phyloP scores from a whole-genome alignment of 1,140 invertebrate genomes.

The Globodera rostochiensis region DNA sequence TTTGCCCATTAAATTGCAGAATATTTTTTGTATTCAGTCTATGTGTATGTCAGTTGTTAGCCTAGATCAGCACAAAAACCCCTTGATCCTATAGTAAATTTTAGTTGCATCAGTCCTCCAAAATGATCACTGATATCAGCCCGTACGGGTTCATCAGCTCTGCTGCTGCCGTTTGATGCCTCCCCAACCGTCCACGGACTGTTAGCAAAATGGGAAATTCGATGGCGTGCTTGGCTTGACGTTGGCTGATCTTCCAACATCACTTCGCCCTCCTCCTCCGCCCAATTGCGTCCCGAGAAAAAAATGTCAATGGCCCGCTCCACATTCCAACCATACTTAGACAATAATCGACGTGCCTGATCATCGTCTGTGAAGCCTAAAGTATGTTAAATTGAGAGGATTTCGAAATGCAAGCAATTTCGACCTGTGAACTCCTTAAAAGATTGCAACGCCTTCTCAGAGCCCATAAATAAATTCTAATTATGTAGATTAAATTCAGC shows the following conservation, averaged over 20 bases:
- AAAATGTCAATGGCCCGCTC: slow-evolving; percentile 72
- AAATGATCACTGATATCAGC: too few species aligned
- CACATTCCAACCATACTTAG: slow-evolving; percentile 70
- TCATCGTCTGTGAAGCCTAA: slow-evolving; percentile 66
- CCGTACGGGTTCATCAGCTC: neutral
- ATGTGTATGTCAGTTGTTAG: too few species aligned
- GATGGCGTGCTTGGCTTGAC: slow-evolving; percentile 55
- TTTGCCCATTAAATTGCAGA: too few species aligned
- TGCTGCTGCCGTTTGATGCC: neutral
- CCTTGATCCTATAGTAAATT: too few species aligned
- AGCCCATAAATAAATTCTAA: neutral
- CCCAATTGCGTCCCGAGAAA: slow-evolving; percentile 66
- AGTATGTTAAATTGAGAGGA: neutral
- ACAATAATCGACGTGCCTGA: slow-evolving; percentile 60
- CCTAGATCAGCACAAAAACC: too few species aligned
- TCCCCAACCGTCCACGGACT: neutral
- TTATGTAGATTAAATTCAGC: too few species aligned
- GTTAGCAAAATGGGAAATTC: slow-evolving; percentile 40
- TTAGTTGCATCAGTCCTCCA: too few species aligned
- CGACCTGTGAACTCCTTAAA: slow-evolving; percentile 30
- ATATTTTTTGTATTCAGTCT: too few species aligned
- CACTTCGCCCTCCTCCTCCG: slow-evolving; percentile 23
- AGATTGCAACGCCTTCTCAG: slow-evolving; percentile 11
- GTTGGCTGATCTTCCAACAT: slow-evolving; percentile 11
- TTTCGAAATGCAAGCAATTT: neutral